Percentiles rank a stretch among this genome's conserved stretches.
These are phyloP conservation scores for Tapera naevia DNA, from an alignment of 2,797 vertebrate genomes.

Conservation along the genomic window DNA sequence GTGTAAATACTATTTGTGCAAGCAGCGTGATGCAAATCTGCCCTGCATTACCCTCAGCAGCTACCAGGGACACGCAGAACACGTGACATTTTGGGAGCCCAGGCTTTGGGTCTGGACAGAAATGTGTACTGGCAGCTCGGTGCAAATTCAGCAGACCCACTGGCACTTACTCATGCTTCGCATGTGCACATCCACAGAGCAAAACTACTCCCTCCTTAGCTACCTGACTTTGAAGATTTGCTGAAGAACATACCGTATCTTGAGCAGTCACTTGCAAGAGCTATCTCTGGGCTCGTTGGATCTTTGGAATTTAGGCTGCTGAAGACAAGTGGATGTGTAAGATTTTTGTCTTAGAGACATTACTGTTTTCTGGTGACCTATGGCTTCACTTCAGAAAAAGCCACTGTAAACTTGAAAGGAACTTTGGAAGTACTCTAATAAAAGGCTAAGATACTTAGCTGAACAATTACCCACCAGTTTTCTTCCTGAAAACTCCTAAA, in stretches of 20 bases:
- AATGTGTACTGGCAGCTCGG: fast-evolving
- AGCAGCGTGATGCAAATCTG: neutral
- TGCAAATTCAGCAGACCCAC: neutral
- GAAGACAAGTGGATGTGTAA: neutral
- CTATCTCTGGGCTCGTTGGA: slow-evolving; percentile 58
- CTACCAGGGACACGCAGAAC: neutral
- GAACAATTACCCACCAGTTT: neutral
- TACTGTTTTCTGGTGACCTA: neutral
- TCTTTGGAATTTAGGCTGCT: slow-evolving; percentile 56
- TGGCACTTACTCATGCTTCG: neutral
- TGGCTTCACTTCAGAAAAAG: neutral
- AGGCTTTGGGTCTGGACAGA: neutral
- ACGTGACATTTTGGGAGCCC: fast-evolving
- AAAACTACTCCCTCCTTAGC: neutral
- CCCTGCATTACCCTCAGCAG: neutral
- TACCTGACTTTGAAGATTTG: neutral
- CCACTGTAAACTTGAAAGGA: neutral
- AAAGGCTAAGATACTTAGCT: neutral
- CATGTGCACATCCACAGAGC: neutral
- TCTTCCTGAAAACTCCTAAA: neutral
- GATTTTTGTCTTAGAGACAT: neutral
- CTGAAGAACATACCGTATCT: slow-evolving; percentile 69
- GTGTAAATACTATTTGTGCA: neutral
- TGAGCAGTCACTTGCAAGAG: slow-evolving; percentile 64
- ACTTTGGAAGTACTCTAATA: neutral